Evolutionary conservation across 2,888 invertebrate species (phyloP).

Genomic region (Cheilosia pagana): DNA sequence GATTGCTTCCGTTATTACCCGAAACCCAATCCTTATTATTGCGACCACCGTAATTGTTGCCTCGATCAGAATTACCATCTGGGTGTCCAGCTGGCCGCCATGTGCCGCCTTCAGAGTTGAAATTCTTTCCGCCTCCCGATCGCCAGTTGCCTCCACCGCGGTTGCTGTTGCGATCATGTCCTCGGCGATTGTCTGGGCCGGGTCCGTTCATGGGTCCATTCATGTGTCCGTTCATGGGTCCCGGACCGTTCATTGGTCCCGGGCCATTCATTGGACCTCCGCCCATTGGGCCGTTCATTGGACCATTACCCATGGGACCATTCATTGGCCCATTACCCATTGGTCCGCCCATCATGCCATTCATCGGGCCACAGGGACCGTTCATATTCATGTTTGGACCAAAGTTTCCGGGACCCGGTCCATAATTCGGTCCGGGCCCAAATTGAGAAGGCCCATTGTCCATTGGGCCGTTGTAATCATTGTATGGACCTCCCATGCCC

Average conservation of each 20-base stretch:
- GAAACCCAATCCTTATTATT: constrained; percentile 80
- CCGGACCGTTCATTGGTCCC: constrained; percentile 60
- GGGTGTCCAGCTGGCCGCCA: constrained; percentile 85
- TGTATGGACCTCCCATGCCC: constrained; percentile 56
- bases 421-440: constrained; percentile 60
- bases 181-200: constrained; percentile 72
- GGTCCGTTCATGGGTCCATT: constrained; percentile 66
- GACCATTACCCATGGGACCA: constrained; percentile 35
- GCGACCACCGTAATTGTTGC: constrained; percentile 72
- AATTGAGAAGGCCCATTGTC: constrained; percentile 58
- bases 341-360: constrained; percentile 51
- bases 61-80: constrained; percentile 56
- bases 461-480: constrained; percentile 62
- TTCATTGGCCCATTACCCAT: constrained; percentile 48
- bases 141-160: constrained; percentile 79
- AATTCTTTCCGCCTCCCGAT: constrained; percentile 81
- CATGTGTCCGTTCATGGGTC: constrained; percentile 55
- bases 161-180: constrained; percentile 77
- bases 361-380: constrained; percentile 57
- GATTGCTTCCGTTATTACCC: constrained; percentile 78
- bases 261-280: constrained; percentile 45
- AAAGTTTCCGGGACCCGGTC: constrained; percentile 58
- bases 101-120: constrained; percentile 83
- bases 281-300: constrained; percentile 46
- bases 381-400: constrained; percentile 67